Conservation (phyloP, 2,113 vertebrate species). For the Tyto alba region DNA sequence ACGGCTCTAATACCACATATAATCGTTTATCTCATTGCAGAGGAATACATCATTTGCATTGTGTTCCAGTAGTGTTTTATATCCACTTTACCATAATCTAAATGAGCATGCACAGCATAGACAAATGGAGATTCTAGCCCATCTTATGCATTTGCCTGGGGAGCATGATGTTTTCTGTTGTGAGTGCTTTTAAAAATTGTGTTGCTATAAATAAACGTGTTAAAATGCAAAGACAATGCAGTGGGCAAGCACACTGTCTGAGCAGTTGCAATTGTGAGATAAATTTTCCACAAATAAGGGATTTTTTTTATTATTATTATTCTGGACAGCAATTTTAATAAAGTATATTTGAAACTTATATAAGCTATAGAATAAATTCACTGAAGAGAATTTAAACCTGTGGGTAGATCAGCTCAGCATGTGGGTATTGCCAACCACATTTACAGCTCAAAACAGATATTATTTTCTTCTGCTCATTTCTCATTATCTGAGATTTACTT, state of each 20-base stretch:
- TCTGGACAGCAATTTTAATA: neutral
- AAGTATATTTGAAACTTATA: neutral
- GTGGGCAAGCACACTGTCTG: neutral
- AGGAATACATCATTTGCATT: constrained; percentile 40
- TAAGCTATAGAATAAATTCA: neutral
- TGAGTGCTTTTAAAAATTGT: neutral
- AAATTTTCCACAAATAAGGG: neutral
- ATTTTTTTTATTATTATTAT: neutral
- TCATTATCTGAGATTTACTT: neutral
- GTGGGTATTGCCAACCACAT: neutral
- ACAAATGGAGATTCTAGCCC: constrained; percentile 26
- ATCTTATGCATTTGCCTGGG: neutral
- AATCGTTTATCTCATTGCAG: constrained; percentile 43
- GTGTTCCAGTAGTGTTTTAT: constrained; percentile 25
- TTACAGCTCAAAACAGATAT: neutral
- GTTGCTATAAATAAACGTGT: neutral
- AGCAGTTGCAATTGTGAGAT: neutral
- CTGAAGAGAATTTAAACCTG: neutral
- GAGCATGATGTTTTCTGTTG: neutral
- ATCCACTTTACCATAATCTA: constrained; percentile 28
- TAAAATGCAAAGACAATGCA: neutral
- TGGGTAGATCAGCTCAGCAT: neutral
- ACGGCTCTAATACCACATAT: neutral
- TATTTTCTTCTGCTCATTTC: neutral
- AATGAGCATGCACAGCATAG: constrained; percentile 25